Base-by-base conservation (phyloP, 2,888 invertebrate species). In the Nemotelus nigrinus region DNA sequence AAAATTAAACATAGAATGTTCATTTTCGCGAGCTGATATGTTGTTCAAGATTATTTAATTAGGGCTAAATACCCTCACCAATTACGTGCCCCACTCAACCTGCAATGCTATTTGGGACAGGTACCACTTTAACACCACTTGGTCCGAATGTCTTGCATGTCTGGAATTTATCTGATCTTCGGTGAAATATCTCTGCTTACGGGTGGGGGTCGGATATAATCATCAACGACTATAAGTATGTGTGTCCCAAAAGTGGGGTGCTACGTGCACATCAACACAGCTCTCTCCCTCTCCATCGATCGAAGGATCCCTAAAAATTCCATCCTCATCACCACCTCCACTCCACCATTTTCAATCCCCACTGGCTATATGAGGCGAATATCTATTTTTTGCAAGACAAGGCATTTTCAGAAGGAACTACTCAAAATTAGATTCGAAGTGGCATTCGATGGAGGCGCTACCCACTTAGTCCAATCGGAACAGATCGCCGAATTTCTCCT, bases 401-500 rank as follows among this genome's bases (percentile, higher is more conserved):
- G 25, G 25, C 25, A 25, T 25, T 25, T 25, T 7, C 7, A 60
- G 41, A 58, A 58, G 60, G 41, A 60, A n/a, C 3, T 53, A 43
- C 7, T n/a, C 3, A 70, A 68, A 68, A 53, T 68, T 50, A 68
- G 68, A 68, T 50, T 25, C 68, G 25, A 50, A 50, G 53, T 53
- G 47, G 53, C 55, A 47, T 43, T 70, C 55, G 70, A 4, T 47
- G 53, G 55, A 53, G 63, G 47, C 74, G 63, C 60, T 63, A 47
- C 47, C 74, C 63, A 74, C 74, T 63, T 74, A 60, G 10, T 63
- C 63, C 6, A 39, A 60, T 48, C 74, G 3, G 47, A 41, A 7
- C 63, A 74, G 63, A 74, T 74, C 48, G 45, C 60, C 6, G 47
- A 72, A 72, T 60, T 48, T 63, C 43, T 41, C 43, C 43, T 41